These are phyloP conservation scores for Drosophila subpulchrella DNA, from an alignment of 1,140 invertebrate species.

Conservation along the genomic window DNA sequence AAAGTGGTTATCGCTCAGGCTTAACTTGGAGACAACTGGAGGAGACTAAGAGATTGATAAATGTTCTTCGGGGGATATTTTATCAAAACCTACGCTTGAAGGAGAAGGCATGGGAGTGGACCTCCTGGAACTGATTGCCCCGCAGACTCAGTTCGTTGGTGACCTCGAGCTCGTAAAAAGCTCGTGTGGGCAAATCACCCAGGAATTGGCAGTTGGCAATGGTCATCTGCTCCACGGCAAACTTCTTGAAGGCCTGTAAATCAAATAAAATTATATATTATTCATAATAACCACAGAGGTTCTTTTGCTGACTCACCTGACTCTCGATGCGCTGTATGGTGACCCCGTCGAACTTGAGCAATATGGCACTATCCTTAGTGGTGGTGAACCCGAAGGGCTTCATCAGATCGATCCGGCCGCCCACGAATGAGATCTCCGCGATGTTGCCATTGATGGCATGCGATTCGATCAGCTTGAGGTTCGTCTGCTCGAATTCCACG, in stretches of 20 bases:
- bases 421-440: slow-evolving; percentile 88
- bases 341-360: slow-evolving; percentile 73
- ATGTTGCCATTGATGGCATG: slow-evolving; percentile 89
- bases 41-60: not conserved
- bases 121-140: slow-evolving; percentile 86
- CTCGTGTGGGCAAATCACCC: slow-evolving; percentile 87
- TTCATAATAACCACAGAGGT: no score
- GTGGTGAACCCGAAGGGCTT: slow-evolving; percentile 90
- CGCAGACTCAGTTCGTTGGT: slow-evolving; percentile 88
- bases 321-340: slow-evolving; percentile 87
- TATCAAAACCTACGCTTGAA: slow-evolving; percentile 68
- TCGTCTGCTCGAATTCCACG: slow-evolving; percentile 78
- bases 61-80: not conserved
- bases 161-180: slow-evolving; percentile 90
- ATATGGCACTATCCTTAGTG: slow-evolving; percentile 77
- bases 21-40: slow-evolving; percentile 73
- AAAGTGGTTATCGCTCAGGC: slow-evolving; percentile 70
- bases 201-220: slow-evolving; percentile 86
- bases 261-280: not conserved
- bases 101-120: slow-evolving; percentile 86
- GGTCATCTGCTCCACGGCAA: slow-evolving; percentile 88
- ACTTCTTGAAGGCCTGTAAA: slow-evolving; percentile 89
- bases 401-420: slow-evolving; percentile 87
- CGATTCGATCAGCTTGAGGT: slow-evolving; percentile 87
- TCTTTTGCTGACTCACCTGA: slow-evolving; percentile 83